Evolutionary conservation across 2,888 invertebrate genomes (phyloP).

Genomic region (Acrocyrtus sp.): DNA sequence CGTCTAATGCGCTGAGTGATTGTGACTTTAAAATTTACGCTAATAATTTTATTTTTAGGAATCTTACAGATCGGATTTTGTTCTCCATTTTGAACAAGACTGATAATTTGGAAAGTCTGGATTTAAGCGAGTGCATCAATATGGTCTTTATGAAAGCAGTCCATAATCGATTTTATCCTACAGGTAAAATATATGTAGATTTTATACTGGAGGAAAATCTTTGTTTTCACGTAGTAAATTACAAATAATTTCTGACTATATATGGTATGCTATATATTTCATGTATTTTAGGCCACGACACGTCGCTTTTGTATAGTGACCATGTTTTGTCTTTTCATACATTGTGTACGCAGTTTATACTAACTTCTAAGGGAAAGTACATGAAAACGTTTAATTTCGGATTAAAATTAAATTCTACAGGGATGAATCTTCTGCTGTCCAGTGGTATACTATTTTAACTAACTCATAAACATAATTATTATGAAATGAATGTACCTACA

Average conservation of each 20-base stretch:
- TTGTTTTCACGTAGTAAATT: too few relatives aligned
- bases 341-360: constrained; percentile 27
- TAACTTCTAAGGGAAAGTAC: neutral
- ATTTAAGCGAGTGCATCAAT: constrained; percentile 34
- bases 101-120: constrained; percentile 14
- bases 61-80: constrained; percentile 39
- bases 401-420: constrained; percentile 27
- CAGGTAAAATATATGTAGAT: too few relatives aligned
- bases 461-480: too few relatives aligned
- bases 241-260: too few relatives aligned
- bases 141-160: constrained; percentile 44
- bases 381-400: constrained; percentile 43
- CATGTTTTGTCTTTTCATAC: constrained; percentile 40
- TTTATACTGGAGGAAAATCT: too few relatives aligned
- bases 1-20: too few relatives aligned
- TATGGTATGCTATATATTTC: too few relatives aligned
- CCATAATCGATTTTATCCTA: constrained; percentile 43
- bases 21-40: too few relatives aligned
- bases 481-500: too few relatives aligned
- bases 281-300: too few relatives aligned
- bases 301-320: constrained; percentile 48
- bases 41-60: too few relatives aligned
- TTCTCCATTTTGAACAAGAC: constrained; percentile 40
- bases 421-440: constrained; percentile 2
- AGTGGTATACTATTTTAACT: too few relatives aligned